Percentiles rank a stretch among this genome's conserved stretches.
Conservation (phyloP, 2,797 vertebrate species). For the Girardinus metallicus region DNA sequence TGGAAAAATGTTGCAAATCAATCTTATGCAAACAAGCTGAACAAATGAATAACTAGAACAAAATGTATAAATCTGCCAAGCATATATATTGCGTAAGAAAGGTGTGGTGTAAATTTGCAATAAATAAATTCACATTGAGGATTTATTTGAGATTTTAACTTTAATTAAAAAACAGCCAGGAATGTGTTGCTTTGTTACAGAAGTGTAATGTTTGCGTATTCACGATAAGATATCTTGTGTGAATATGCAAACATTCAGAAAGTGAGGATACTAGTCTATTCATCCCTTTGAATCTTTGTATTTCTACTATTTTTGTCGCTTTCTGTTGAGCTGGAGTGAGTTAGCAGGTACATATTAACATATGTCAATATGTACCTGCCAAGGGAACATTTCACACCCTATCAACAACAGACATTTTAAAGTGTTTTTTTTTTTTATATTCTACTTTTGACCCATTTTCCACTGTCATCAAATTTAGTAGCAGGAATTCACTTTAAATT, state of each 20-base stretch:
- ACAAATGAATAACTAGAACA: not conserved
- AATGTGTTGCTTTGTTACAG: not conserved
- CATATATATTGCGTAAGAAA: not conserved
- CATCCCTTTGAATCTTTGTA: not conserved
- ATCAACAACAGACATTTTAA: too few species aligned
- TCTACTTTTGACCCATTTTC: too few species aligned
- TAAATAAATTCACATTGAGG: not conserved
- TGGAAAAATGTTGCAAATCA: not conserved
- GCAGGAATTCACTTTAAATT: too few species aligned
- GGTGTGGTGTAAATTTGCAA: not conserved
- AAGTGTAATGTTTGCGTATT: not conserved
- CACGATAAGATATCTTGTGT: not conserved
- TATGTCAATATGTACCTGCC: not conserved
- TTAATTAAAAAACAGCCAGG: not conserved
- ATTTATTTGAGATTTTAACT: not conserved
- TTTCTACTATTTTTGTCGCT: not conserved
- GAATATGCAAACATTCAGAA: too few species aligned
- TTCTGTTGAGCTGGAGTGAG: not conserved
- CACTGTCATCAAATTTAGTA: too few species aligned
- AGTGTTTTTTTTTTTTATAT: too few species aligned
- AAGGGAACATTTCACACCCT: too few species aligned
- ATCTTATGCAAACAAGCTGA: not conserved
- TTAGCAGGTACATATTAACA: too few species aligned
- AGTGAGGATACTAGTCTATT: not conserved
- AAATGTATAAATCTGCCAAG: not conserved